Evolutionary conservation across 2,113 vertebrate species (phyloP).

Genomic region (Hystrix brachyura): DNA sequence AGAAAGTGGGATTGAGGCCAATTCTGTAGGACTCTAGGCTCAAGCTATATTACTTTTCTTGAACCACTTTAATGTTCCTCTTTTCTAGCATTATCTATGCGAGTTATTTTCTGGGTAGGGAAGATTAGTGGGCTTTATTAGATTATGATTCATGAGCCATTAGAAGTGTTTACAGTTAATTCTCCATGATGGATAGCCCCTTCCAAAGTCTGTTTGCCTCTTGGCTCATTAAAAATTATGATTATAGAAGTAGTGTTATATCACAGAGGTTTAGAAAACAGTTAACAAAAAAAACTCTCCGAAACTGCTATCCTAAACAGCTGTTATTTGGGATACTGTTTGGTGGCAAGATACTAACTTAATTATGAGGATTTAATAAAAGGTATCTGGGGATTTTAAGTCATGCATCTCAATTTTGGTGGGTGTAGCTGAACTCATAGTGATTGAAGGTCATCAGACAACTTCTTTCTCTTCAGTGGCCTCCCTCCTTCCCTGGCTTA

Average conservation of each 20-base stretch:
- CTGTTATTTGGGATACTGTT: constrained; percentile 24
- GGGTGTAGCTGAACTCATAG: background rate
- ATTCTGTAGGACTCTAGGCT: background rate
- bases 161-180: constrained; percentile 65
- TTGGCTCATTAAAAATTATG: constrained; percentile 70
- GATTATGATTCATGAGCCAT: constrained; percentile 66
- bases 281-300: constrained; percentile 18
- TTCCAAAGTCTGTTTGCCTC: constrained; percentile 66
- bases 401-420: background rate
- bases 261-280: constrained; percentile 57
- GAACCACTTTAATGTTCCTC: background rate
- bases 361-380: constrained; percentile 35
- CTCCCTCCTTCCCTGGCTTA: background rate
- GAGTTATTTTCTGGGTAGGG: constrained; percentile 3
- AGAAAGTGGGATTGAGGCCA: background rate
- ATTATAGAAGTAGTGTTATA: constrained; percentile 42
- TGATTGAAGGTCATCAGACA: background rate
- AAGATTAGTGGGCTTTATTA: constrained; percentile 68
- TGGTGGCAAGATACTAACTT: constrained; percentile 9
- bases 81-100: background rate
- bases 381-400: background rate
- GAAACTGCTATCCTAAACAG: background rate
- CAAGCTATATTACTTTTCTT: background rate
- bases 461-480: constrained; percentile 4
- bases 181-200: constrained; percentile 63